Percentiles rank a stretch among this genome's conserved stretches.
Evolutionary conservation across 2,113 vertebrate species (phyloP).

Genomic region (Origma solitaria): DNA sequence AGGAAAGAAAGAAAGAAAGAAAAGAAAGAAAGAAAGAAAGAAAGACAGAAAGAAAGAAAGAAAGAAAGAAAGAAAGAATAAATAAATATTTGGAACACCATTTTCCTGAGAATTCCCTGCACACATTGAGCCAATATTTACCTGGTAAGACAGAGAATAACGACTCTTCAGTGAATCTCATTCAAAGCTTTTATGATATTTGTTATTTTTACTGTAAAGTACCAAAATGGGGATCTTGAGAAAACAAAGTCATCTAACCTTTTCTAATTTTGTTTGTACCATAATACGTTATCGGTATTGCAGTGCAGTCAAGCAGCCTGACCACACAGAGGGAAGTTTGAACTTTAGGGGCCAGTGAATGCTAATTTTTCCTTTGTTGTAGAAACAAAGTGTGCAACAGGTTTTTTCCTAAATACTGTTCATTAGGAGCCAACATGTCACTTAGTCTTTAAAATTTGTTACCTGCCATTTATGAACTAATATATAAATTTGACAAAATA

Average conservation of each 20-base stretch:
- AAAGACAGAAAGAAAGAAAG: not conserved
- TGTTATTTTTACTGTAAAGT: not conserved
- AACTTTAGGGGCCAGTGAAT: not conserved
- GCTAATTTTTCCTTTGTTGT: not conserved
- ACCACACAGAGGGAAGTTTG: not conserved
- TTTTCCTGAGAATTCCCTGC: not conserved
- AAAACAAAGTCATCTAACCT: not conserved
- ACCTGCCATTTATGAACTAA: not conserved
- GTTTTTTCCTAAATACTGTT: not conserved
- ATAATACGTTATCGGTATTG: not conserved
- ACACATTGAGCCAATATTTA: not conserved
- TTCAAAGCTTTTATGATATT: not conserved
- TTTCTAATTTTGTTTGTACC: not conserved
- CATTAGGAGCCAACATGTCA: not conserved
- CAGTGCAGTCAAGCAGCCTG: not conserved
- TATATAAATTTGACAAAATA: not conserved
- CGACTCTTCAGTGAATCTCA: not conserved
- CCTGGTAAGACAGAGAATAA: not conserved
- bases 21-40: not conserved
- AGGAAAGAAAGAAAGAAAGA: not conserved
- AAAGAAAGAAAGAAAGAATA: rapidly evolving
- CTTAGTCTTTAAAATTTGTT: not conserved
- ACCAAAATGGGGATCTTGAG: not conserved
- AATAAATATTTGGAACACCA: not conserved
- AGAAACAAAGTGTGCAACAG: not conserved